Evolutionary conservation across 2,113 vertebrate genomes (phyloP), one percentile per base, ranked within the genome.

Genomic region (Herpetotheres cachinnans): DNA sequence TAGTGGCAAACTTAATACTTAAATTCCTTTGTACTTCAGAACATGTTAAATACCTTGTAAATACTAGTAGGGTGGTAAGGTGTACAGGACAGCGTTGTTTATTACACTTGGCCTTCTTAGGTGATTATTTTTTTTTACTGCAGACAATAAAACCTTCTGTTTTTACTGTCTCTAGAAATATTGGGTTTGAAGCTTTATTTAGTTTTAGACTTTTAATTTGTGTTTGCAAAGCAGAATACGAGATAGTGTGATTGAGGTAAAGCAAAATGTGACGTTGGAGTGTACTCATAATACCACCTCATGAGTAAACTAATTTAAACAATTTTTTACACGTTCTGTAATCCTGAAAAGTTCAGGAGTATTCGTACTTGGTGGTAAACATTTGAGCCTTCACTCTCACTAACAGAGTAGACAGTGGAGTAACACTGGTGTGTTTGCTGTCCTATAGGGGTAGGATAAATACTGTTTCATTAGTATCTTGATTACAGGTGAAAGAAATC

Each of bases 31-130:
- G 19, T 62, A n/a, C 38, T 78, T 81, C 46, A 63, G 67, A 84
- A 26, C 58, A 66, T 16, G 44, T 91, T 91, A 93, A 82, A 85
- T 92, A 84, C 74, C 86, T 79, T 95, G 91, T 91, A 88, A 96
- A 90, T 93, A 70, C 92, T 79, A 73, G 58, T 25, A 63, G 82
- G 58, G 55, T 55, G 79, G 30, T 71, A 58, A 92, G 58, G 38
- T 63, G 27, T 50, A 72, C n/a, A 52, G 71, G 70, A 18, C 26
- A 42, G 52, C 59, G 59, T 55, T 86, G n/a, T 81, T 92, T 87
- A 81, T 92, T 90, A 36, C 42, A 86, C 85, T 82, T 92, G 55
- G 67, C 73, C 78, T 92, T 79, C 88, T 86, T 30, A 58, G 40
- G 44, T 69, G 16, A 10, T 69, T 76, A 30, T 79, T 84, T 79